Evolutionary conservation across 2,888 invertebrate species (phyloP), one percentile per base, ranked within the genome.

Genomic region (Macaria liturata): DNA sequence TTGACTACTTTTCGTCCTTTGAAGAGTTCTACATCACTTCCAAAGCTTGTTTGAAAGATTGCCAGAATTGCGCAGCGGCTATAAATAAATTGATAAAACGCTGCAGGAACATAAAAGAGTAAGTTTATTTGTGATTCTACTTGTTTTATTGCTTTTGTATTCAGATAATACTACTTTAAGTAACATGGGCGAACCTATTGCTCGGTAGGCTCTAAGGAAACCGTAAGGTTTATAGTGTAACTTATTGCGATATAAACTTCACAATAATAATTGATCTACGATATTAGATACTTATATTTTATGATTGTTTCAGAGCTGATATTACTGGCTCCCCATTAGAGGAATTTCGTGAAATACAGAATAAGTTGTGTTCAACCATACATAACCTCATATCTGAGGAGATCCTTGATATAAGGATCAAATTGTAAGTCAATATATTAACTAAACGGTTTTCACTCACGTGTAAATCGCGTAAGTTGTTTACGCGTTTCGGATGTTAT

Each of bases 81-180:
- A 86, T 94, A 73, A 83, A 86, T 82, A 93, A 93, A 81, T 83
- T 90, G 71, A 85, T 91, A 70, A 88, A 91, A 75, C 92, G 93
- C 65, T 84, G 91, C 72, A 86, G 80, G 67, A 86, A 85, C 74
- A 84, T 93, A 67, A 84, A 91, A 76, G 78, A 83, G 93, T 93
- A 72, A 89, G 89, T 83, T 67, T 83, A 66, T 54, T 65, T 63
- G 57, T 56, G 58, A 54, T 65, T 58, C 54, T 68, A 64, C 68
- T 64, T 64, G 65, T 65, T 70, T 63, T 52, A 54, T 57, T 5
- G 43, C 34, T 34, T 34, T 30, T 34, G 48, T 65, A 51, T 9
- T 42, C 5, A 42, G 42, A 42, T 42, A 37, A 37, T 37, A 6
- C 34, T 6, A 37, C 34, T 37, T 37, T 7, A 7, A 37, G 4